These are phyloP conservation scores for Ptychodera flava DNA, from an alignment of 35 echinoderm and acorn worm genomes.

Conservation along the genomic window DNA sequence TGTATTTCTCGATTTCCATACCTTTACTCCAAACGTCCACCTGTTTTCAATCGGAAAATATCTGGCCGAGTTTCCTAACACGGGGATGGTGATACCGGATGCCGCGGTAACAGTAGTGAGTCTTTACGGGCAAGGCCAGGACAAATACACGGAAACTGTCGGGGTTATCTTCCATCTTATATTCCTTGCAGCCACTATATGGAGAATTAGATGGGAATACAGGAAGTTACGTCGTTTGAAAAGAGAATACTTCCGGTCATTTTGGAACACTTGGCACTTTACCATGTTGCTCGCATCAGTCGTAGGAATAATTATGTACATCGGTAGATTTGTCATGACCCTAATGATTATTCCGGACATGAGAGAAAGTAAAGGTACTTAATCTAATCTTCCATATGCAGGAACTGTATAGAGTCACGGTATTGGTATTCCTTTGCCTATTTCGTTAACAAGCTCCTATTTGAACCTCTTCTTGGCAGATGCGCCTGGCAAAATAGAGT, in stretches of 20 bases:
- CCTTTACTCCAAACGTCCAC: not conserved
- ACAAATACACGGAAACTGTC: not conserved
- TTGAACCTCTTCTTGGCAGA: too few relatives aligned
- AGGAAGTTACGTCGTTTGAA: not conserved
- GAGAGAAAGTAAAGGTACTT: too few relatives aligned
- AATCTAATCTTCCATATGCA: too few relatives aligned
- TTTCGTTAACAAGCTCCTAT: too few relatives aligned
- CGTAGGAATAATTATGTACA: not conserved
- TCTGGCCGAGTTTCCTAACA: not conserved
- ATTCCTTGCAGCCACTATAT: not conserved
- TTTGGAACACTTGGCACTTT: not conserved
- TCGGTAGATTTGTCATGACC: not conserved
- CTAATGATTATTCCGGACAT: too few relatives aligned
- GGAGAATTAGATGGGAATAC: not conserved
- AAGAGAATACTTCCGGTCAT: not conserved
- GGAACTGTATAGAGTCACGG: too few relatives aligned
- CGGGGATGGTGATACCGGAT: not conserved
- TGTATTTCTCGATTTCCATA: not conserved
- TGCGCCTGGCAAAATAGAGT: too few relatives aligned
- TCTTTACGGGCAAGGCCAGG: not conserved
- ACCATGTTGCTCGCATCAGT: not conserved
- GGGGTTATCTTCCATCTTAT: not conserved
- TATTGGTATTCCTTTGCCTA: too few relatives aligned
- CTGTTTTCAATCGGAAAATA: not conserved
- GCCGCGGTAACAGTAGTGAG: not conserved